Conservation (phyloP, 37 sponge, comb jelly and placozoan species). For the Agelas oroides region DNA sequence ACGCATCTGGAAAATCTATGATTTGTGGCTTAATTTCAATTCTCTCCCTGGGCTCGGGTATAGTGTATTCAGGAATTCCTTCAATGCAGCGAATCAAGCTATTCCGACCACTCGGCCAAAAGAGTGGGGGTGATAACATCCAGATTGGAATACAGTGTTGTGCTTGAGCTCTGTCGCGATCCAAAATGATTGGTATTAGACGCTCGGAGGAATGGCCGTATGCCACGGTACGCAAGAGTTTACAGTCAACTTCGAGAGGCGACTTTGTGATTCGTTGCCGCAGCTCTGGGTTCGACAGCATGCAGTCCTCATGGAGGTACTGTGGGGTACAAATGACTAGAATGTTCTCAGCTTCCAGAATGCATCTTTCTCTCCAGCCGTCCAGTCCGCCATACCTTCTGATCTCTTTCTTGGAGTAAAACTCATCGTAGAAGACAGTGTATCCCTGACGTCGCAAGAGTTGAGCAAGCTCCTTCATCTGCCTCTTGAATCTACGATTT, state of each 20-base stretch:
- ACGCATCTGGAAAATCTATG: slow-evolving; percentile 8
- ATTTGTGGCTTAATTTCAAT: slow-evolving; percentile 21
- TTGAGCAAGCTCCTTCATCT: slow-evolving; percentile 1
- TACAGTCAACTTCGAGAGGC: slow-evolving; percentile 17
- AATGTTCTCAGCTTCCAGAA: slow-evolving; percentile 22
- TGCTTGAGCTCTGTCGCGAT: background rate
- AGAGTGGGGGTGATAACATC: background rate
- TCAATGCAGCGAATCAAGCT: slow-evolving; percentile 16
- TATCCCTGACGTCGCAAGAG: slow-evolving; percentile 17
- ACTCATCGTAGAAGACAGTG: slow-evolving; percentile 41
- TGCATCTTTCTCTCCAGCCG: slow-evolving; percentile 31
- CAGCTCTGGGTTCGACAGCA: background rate
- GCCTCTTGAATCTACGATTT: background rate
- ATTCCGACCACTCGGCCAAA: slow-evolving; percentile 30
- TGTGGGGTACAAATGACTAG: slow-evolving; percentile 31
- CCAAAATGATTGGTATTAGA: slow-evolving; percentile 31
- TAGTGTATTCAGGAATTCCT: background rate
- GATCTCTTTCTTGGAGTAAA: background rate
- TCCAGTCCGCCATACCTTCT: slow-evolving; percentile 7
- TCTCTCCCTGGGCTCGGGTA: slow-evolving; percentile 5
- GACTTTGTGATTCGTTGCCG: background rate
- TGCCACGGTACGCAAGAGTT: slow-evolving; percentile 4
- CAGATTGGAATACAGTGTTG: slow-evolving; percentile 11
- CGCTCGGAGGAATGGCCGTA: background rate
- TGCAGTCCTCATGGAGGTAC: slow-evolving; percentile 31